A percentile compares a stretch with the other conserved stretches of the same genome.
Conservation (phyloP, 2,888 invertebrate genomes). For the Glaucopsyche alexis region DNA sequence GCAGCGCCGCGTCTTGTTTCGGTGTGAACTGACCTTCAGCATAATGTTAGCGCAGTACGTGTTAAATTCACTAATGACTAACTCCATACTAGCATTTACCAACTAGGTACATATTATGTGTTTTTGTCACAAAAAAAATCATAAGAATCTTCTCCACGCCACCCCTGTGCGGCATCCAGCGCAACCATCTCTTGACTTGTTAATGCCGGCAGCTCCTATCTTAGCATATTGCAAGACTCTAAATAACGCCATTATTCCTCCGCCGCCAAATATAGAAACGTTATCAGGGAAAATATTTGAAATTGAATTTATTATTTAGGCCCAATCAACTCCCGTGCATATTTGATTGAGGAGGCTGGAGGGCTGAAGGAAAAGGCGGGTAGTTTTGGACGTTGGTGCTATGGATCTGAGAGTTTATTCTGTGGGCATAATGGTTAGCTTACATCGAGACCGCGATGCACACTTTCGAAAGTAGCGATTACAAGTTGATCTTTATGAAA, state of each 20-base stretch:
- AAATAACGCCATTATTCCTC: slow-evolving; percentile 76
- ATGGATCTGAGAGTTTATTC: slow-evolving; percentile 37
- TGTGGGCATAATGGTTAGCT: background rate
- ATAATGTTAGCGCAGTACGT: too few relatives aligned
- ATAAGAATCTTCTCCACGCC: slow-evolving; percentile 46
- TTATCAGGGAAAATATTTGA: slow-evolving; percentile 73
- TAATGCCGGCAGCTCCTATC: slow-evolving; percentile 77
- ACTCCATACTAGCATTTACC: too few relatives aligned
- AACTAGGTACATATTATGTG: too few relatives aligned
- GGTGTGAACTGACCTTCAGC: too few relatives aligned
- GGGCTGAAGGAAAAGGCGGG: slow-evolving; percentile 42
- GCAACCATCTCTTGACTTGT: slow-evolving; percentile 77
- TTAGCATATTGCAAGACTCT: slow-evolving; percentile 78
- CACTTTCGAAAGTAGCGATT: too few relatives aligned
- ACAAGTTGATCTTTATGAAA: too few relatives aligned
- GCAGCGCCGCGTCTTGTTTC: too few relatives aligned
- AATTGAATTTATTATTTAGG: slow-evolving; percentile 78
- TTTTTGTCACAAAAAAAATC: too few relatives aligned
- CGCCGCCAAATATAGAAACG: slow-evolving; percentile 64
- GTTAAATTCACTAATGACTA: too few relatives aligned
- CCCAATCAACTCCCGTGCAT: slow-evolving; percentile 59
- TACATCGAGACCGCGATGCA: too few relatives aligned
- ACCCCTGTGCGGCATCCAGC: slow-evolving; percentile 47
- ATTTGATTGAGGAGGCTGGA: slow-evolving; percentile 38
- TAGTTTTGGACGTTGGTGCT: slow-evolving; percentile 32